Conservation (phyloP, 2,113 vertebrate genomes). For the Promerops cafer region DNA sequence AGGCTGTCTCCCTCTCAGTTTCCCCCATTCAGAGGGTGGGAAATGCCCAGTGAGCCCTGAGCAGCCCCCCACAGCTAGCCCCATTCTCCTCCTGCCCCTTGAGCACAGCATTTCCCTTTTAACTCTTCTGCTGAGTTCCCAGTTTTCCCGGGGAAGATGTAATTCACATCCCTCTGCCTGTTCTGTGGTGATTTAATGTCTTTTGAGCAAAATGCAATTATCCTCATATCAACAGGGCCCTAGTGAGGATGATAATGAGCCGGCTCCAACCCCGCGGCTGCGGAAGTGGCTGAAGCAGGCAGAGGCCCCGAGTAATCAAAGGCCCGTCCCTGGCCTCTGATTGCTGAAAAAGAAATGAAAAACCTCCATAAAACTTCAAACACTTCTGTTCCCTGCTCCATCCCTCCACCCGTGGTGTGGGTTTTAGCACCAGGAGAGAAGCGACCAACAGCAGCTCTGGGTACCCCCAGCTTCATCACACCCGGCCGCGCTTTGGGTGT, state of each 20-base stretch:
- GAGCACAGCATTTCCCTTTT: not conserved
- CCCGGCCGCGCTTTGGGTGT: not conserved
- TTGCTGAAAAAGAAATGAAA: not conserved
- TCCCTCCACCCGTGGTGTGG: rapidly evolving
- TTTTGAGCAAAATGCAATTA: constrained; percentile 66
- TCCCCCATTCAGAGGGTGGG: rapidly evolving
- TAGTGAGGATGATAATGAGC: not conserved
- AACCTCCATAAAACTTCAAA: not conserved
- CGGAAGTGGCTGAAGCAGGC: not conserved
- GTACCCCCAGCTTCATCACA: not conserved
- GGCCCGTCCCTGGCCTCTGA: not conserved
- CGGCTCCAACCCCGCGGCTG: not conserved
- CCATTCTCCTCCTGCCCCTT: not conserved
- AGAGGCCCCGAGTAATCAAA: constrained; percentile 35
- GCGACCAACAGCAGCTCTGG: rapidly evolving
- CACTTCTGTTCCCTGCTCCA: rapidly evolving
- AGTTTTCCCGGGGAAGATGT: not conserved
- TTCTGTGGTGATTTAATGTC: constrained; percentile 2
- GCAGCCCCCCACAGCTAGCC: not conserved
- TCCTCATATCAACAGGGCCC: constrained; percentile 42
- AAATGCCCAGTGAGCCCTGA: not conserved
- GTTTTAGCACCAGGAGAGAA: not conserved
- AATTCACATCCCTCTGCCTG: constrained; percentile 32
- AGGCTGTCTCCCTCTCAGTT: not conserved
- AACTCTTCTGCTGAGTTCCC: not conserved